Conservation (phyloP, 35 echinoderm and acorn worm genomes). For the Apostichopus japonicus region DNA sequence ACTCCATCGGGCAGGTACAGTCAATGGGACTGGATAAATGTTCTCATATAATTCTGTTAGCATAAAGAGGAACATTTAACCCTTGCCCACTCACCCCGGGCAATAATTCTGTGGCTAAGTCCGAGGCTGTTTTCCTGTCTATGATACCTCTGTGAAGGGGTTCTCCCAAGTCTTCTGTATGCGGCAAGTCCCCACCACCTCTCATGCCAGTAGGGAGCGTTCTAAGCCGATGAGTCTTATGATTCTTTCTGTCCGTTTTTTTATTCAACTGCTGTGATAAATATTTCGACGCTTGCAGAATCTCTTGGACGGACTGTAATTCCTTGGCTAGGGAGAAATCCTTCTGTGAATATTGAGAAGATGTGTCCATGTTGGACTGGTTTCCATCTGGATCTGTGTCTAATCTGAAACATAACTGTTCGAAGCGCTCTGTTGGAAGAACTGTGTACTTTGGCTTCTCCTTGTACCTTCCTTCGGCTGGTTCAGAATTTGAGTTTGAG, state of each 20-base stretch:
- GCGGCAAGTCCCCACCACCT: slow-evolving; percentile 35
- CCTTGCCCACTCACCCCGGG: slow-evolving; percentile 85
- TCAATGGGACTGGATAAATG: background rate
- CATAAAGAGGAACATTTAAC: slow-evolving; percentile 58
- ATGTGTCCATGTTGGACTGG: slow-evolving; percentile 29
- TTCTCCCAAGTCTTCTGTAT: slow-evolving; percentile 51
- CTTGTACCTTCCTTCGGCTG: background rate
- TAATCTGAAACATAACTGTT: slow-evolving; percentile 30
- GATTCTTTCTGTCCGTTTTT: slow-evolving; percentile 9
- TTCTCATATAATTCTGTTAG: slow-evolving; percentile 63
- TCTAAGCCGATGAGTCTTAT: slow-evolving; percentile 42
- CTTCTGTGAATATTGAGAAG: slow-evolving; percentile 41
- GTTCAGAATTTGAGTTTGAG: background rate
- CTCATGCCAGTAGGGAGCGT: background rate
- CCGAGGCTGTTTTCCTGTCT: slow-evolving; percentile 80
- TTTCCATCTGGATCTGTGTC: slow-evolving; percentile 33
- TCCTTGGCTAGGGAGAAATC: slow-evolving; percentile 72
- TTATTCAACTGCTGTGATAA: slow-evolving; percentile 33
- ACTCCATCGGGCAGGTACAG: too few relatives aligned
- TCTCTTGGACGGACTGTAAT: slow-evolving; percentile 50
- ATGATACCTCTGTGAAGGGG: slow-evolving; percentile 79
- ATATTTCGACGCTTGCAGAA: slow-evolving; percentile 57
- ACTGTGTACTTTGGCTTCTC: slow-evolving; percentile 9
- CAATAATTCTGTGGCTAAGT: slow-evolving; percentile 79
- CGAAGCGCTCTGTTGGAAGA: background rate